Evolutionary conservation across 2,113 vertebrate genomes (phyloP).

Genomic region (Chaetops frenatus): DNA sequence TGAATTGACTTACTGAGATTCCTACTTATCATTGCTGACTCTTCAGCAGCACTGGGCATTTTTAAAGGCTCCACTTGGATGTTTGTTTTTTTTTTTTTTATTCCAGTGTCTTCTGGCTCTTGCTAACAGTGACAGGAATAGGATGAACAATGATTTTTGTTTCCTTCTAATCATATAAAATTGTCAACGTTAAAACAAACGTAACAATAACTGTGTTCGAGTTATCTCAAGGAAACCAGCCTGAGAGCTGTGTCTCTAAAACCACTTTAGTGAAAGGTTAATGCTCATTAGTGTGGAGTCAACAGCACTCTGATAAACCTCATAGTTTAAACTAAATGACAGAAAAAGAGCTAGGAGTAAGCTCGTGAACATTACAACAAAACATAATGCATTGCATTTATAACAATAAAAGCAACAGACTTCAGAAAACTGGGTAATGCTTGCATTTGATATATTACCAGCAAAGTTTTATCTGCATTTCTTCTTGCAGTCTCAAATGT

Average conservation of each 20-base stretch:
- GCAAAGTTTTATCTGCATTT: not conserved
- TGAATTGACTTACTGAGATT: not conserved
- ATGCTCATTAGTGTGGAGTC: not conserved
- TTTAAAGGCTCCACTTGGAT: not conserved
- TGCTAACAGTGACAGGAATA: not conserved
- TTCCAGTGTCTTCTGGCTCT: not conserved
- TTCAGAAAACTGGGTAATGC: not conserved
- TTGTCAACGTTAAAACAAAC: not conserved
- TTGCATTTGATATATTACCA: not conserved
- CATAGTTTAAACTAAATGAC: not conserved
- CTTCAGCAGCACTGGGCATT: not conserved
- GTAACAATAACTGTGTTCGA: not conserved
- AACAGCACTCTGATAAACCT: conserved; percentile 15
- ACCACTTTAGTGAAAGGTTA: conserved; percentile 7
- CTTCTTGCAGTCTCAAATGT: not conserved
- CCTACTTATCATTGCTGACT: not conserved
- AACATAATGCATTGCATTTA: not conserved
- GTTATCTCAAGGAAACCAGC: not conserved
- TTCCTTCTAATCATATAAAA: not conserved
- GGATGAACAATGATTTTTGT: not conserved
- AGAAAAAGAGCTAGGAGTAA: not conserved
- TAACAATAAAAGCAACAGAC: not conserved
- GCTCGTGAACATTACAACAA: not conserved
- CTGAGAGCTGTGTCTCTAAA: not conserved
- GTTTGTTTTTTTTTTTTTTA: too few species aligned